These are phyloP conservation scores for Caranx melampygus DNA, from an alignment of 2,113 vertebrate species.

Conservation along the genomic window DNA sequence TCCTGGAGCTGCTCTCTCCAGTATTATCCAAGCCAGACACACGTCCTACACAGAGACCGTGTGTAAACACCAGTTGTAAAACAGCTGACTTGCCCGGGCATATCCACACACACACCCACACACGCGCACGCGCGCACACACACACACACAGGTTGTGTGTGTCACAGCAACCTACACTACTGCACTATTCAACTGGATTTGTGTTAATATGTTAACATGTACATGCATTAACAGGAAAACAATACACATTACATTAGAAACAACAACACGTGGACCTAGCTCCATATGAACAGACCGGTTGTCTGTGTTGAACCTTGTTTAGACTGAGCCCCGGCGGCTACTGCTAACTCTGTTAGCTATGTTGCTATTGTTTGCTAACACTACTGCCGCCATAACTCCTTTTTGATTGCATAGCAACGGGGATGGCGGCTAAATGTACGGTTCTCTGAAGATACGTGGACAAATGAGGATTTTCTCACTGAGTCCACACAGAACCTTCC, in stretches of 20 bases:
- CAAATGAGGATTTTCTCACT: background rate
- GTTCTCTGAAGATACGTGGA: fast-evolving
- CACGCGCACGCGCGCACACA: background rate
- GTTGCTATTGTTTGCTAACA: background rate
- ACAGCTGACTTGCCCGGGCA: constrained; percentile 56
- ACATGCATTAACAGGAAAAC: background rate
- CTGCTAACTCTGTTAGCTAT: constrained; percentile 20
- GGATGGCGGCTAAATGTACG: background rate
- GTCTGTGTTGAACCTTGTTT: constrained; percentile 23
- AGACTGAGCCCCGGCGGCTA: background rate
- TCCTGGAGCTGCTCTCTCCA: background rate
- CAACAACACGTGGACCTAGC: background rate
- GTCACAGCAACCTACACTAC: background rate
- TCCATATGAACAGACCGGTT: background rate
- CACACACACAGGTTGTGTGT: too few species aligned
- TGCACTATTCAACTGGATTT: background rate
- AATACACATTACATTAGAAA: too few species aligned
- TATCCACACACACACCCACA: constrained; percentile 6
- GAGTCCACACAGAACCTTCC: background rate
- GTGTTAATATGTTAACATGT: background rate
- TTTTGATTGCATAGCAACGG: background rate
- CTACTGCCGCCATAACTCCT: background rate
- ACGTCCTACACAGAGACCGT: background rate
- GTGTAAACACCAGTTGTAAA: constrained; percentile 4
- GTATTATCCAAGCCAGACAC: background rate